Evolutionary conservation across 2,888 invertebrate genomes (phyloP).

Genomic region (Nemoura dubitans): DNA sequence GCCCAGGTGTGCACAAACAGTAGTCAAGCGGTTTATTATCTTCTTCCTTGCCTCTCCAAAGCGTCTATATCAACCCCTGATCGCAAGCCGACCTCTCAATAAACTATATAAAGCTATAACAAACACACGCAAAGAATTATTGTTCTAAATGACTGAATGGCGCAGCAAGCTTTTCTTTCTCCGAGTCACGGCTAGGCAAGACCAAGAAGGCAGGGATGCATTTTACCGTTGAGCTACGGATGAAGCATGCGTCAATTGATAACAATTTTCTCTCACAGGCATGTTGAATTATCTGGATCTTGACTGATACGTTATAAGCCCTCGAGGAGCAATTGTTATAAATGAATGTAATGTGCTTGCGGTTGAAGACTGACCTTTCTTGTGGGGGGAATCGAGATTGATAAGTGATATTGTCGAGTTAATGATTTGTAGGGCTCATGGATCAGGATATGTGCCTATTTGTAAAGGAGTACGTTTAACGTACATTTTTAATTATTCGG

Average conservation of each 20-base stretch:
- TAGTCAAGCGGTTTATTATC: background rate
- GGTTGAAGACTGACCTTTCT: background rate
- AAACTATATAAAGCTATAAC: background rate
- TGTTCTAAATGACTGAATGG: background rate
- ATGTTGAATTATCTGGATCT: background rate
- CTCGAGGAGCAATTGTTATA: background rate
- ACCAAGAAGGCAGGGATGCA: background rate
- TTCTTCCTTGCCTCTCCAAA: background rate
- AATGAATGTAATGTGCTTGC: background rate
- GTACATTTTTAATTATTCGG: background rate
- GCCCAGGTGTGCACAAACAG: background rate
- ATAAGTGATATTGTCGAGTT: background rate
- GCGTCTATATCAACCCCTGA: background rate
- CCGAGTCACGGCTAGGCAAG: background rate
- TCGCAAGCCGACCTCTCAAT: background rate
- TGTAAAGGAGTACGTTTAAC: background rate
- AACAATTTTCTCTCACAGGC: background rate
- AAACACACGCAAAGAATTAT: background rate
- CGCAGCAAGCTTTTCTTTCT: background rate
- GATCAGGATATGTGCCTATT: background rate
- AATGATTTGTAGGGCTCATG: background rate
- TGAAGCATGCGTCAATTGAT: background rate
- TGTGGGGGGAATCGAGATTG: background rate
- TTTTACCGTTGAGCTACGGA: background rate
- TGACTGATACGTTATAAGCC: constrained; percentile 34